Conservation (phyloP, 2,888 invertebrate species). For the Clusia tigrina region DNA sequence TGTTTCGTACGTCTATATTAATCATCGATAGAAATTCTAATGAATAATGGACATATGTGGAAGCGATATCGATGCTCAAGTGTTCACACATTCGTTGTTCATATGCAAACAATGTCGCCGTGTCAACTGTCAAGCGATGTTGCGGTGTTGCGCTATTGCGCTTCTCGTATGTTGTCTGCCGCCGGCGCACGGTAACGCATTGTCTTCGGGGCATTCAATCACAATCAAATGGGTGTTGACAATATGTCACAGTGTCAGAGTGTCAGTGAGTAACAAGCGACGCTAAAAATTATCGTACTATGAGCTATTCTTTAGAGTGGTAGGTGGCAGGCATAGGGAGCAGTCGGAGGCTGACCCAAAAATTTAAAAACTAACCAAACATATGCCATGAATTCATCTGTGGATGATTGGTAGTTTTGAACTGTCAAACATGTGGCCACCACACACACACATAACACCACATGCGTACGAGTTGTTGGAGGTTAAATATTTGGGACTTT, state of each 20-base stretch:
- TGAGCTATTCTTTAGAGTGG: no score
- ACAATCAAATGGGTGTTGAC: constrained; percentile 40
- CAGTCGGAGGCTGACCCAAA: no score
- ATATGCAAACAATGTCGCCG: constrained; percentile 40
- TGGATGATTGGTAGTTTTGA: no score
- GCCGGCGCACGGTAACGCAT: constrained; percentile 19
- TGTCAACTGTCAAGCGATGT: constrained; percentile 41
- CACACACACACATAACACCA: no score
- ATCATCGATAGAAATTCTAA: not conserved
- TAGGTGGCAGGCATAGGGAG: no score
- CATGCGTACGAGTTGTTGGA: no score
- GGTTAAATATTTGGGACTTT: no score
- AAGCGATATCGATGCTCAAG: not conserved
- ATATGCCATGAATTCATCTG: no score
- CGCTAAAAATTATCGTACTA: not conserved
- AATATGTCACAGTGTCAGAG: constrained; percentile 36
- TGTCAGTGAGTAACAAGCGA: constrained; percentile 23
- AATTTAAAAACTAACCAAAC: no score
- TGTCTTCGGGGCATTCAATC: constrained; percentile 38
- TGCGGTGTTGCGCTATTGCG: constrained; percentile 8
- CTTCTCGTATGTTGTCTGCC: no score
- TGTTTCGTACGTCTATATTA: constrained; percentile 4
- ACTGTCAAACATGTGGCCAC: no score
- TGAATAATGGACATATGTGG: constrained; percentile 11
- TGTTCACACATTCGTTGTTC: not conserved